These are phyloP conservation scores for Vimba vimba DNA, from an alignment of 2,113 vertebrate genomes.

Conservation along the genomic window DNA sequence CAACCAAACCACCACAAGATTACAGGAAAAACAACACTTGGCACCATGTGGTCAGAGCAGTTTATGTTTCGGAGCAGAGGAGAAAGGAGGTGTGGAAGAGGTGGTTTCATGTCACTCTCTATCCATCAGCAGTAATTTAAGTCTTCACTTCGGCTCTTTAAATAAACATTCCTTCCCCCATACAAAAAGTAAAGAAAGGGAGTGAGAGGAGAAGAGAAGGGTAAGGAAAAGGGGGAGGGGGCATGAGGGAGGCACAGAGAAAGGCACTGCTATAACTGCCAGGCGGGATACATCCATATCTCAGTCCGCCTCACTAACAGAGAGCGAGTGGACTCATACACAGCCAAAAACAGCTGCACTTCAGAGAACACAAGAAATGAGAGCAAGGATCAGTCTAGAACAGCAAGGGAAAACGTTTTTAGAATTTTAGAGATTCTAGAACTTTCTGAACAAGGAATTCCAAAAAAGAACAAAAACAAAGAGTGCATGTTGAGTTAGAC, in stretches of 20 bases:
- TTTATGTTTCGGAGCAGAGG: neutral
- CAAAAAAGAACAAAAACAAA: neutral
- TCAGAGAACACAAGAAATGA: neutral
- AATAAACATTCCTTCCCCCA: conserved; percentile 51
- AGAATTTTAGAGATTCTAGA: neutral
- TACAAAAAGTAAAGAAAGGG: conserved; percentile 68
- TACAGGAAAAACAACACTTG: neutral
- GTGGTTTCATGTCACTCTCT: conserved; percentile 11
- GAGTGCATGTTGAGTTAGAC: conserved; percentile 26
- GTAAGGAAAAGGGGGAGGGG: conserved; percentile 47
- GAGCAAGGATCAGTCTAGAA: neutral
- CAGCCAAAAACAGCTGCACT: neutral
- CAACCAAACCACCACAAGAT: conserved; percentile 7
- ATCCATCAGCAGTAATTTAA: conserved; percentile 38
- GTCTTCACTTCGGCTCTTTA: conserved; percentile 45
- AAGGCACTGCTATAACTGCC: conserved; percentile 49
- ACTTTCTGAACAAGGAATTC: neutral
- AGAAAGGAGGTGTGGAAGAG: neutral
- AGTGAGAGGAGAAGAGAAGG: conserved; percentile 42
- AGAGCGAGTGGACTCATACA: neutral
- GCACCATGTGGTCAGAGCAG: neutral
- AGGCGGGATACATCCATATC: conserved; percentile 44
- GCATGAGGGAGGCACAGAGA: conserved; percentile 64
- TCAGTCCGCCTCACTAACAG: conserved; percentile 8
- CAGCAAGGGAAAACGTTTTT: neutral